A percentile compares a stretch with the other conserved stretches of the same genome.
Conservation (phyloP, 2,888 invertebrate species). For the Chrysotoxum bicinctum region DNA sequence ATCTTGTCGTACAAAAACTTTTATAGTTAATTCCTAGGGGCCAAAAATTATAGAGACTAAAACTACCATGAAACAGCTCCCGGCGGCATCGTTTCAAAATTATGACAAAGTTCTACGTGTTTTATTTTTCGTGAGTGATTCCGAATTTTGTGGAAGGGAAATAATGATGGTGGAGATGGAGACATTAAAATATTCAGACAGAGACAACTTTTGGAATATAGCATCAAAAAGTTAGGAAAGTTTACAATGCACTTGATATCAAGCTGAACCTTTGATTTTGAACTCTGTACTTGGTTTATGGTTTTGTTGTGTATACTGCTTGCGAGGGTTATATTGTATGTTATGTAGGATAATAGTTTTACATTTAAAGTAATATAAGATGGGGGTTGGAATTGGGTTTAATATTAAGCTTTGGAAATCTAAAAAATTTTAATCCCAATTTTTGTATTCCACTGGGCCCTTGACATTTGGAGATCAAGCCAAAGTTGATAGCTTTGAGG, state of each 20-base stretch:
- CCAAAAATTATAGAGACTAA: conserved; percentile 40
- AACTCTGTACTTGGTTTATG: not conserved
- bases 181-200: not conserved
- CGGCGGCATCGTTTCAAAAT: conserved; percentile 60
- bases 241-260: conserved; percentile 67
- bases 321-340: not conserved
- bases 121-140: conserved; percentile 25
- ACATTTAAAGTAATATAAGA: not conserved
- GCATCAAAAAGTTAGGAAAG: conserved; percentile 59
- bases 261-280: conserved; percentile 54
- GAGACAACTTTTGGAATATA: conserved; percentile 49
- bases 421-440: no score
- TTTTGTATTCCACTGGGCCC: no score
- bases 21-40: conserved; percentile 27
- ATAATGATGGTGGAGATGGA: not conserved
- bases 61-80: conserved; percentile 49
- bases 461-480: no score
- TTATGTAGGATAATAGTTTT: not conserved
- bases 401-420: no score
- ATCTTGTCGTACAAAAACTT: conserved; percentile 57
- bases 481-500: no score
- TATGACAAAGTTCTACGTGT: conserved; percentile 65
- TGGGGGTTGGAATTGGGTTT: no score
- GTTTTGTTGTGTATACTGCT: not conserved
- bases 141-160: conserved; percentile 8